Conservation (phyloP, 2,113 vertebrate genomes). For the Phyllostomus discolor region DNA sequence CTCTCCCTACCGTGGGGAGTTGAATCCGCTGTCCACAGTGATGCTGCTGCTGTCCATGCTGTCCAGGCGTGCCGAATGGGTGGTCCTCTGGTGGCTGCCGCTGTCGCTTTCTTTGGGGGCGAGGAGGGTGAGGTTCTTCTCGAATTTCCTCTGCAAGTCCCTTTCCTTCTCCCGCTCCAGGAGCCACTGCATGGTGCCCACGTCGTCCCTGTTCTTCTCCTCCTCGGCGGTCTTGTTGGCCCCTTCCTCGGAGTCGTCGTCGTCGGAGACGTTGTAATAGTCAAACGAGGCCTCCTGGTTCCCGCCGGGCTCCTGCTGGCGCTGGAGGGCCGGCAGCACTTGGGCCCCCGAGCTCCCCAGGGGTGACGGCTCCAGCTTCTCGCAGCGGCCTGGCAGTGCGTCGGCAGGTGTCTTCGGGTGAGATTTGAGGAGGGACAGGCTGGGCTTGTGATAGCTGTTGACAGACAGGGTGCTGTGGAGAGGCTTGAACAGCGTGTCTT, state of each 20-base stretch:
- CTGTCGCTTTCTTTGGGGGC: conserved; percentile 92
- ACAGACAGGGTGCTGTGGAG: conserved; percentile 93
- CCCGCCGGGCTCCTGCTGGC: conserved; percentile 85
- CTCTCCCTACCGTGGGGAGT: conserved; percentile 96
- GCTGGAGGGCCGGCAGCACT: conserved; percentile 84
- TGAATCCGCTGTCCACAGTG: conserved; percentile 99
- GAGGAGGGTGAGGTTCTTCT: conserved; percentile 96
- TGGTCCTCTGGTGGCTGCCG: conserved; percentile 93
- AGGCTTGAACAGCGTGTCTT: conserved; percentile 95
- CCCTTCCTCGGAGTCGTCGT: conserved; percentile 93
- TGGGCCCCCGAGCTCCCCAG: conserved; percentile 86
- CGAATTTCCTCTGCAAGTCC: conserved; percentile 96
- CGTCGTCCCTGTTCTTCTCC: conserved; percentile 86
- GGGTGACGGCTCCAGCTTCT: conserved; percentile 87
- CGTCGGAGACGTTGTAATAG: conserved; percentile 98
- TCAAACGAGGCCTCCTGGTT: conserved; percentile 93
- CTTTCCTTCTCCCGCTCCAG: conserved; percentile 95
- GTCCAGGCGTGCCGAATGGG: conserved; percentile 95
- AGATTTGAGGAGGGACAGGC: conserved; percentile 88
- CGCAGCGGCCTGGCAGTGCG: conserved; percentile 85
- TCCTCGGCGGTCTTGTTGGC: conserved; percentile 85
- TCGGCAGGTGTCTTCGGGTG: conserved; percentile 87
- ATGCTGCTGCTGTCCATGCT: conserved; percentile 99
- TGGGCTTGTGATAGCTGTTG: conserved; percentile 94
- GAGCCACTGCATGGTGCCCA: conserved; percentile 97